Conservation (phyloP, 2,797 vertebrate species). For the Esox lucius region DNA sequence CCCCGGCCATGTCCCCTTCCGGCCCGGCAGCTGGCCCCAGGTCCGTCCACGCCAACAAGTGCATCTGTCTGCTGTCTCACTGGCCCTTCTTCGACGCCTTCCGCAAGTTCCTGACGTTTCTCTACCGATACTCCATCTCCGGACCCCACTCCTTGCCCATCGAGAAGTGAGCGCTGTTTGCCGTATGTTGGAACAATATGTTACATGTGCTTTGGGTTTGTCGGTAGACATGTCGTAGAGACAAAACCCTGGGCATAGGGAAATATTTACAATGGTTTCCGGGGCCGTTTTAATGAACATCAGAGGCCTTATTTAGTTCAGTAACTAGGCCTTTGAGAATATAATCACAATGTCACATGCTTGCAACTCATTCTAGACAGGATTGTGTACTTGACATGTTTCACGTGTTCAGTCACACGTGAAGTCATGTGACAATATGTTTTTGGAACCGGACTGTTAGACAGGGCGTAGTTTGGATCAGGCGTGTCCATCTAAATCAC, state of each 20-base stretch:
- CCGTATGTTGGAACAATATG: no score
- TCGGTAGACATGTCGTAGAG: background rate
- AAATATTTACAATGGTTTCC: background rate
- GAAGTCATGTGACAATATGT: no score
- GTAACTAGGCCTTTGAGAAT: no score
- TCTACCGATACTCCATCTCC: slow-evolving; percentile 98
- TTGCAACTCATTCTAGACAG: no score
- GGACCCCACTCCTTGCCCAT: slow-evolving; percentile 95
- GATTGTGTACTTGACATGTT: no score
- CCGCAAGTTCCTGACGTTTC: slow-evolving; percentile 95
- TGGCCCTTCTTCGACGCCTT: slow-evolving; percentile 99
- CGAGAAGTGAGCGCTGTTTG: slow-evolving; percentile 88
- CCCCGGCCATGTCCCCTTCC: background rate
- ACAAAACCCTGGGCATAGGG: background rate
- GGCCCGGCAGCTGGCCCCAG: background rate
- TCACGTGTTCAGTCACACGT: no score
- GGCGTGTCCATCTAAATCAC: background rate
- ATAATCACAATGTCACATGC: no score
- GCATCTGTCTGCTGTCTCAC: slow-evolving; percentile 96
- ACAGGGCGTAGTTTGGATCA: background rate
- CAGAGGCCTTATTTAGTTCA: background rate
- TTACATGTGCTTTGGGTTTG: background rate
- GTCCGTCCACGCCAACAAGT: slow-evolving; percentile 89
- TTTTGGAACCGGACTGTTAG: background rate
- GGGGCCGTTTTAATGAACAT: background rate